Base-by-base conservation (phyloP, 2,888 invertebrate species). In the Cerceris rybyensis region DNA sequence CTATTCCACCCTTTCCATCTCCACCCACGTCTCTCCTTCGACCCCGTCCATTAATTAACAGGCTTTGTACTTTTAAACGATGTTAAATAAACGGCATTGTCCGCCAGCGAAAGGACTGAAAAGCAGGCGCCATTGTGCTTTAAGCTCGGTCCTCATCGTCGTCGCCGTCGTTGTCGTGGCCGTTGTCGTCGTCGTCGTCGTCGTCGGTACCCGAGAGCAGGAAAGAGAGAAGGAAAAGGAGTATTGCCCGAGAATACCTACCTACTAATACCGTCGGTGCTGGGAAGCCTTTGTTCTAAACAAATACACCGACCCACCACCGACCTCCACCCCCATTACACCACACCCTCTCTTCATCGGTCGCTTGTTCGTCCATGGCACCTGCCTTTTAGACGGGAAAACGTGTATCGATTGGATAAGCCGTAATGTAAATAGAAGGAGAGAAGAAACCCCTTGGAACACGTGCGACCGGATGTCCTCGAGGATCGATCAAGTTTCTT, bases 51-150 rank as follows among this genome's bases (percentile, higher is more conserved):
- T 92, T 92, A 92, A 92, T 92, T 92, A 92, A 92, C 91, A 91
- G 91, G 89, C 91, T 90, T 92, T 92, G 91, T 92, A 91, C 90
- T 91, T 91, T 92, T 92, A 92, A 92, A 92, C 91, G 92, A 92
- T 92, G 92, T 92, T 92, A 92, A 92, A 92, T 92, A 92, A 92
- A 92, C 90, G 91, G 89, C 83, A 89, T 92, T 92, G 92, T 92
- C 85, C 88, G 82, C 81, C 84, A 84, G 87, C 89, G 89, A 91
- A 91, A 91, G 89, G 89, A 89, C 88, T 90, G 90, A 91, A 90
- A 90, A 88, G 89, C 90, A 85, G 89, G 88, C 86, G 88, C 89
- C 89, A 92, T 92, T 92, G 90, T 91, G 86, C 86, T 88, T 86
- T 84, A 87, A 89, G 87, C 90, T 88, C 87, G 87, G 83, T 83